Evolutionary conservation across 2,888 invertebrate genomes (phyloP), one percentile per base, ranked within the genome.

Genomic region (Agrilus mali): DNA sequence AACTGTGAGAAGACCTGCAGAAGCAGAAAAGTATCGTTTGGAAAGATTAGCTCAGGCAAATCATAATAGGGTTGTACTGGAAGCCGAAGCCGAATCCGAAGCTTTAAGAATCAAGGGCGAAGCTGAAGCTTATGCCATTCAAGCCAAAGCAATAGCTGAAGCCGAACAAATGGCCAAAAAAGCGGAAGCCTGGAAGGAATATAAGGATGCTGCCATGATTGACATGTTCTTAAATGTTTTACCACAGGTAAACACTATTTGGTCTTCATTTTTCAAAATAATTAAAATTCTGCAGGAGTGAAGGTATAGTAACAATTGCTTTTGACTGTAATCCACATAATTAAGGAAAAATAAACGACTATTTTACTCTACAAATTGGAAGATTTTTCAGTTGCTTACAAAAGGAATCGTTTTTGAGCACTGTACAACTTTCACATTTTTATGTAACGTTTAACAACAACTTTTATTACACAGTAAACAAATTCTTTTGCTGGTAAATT

Each of bases 141-240:
- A 88, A 57, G 93, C 90, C 1, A 93, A 92, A 68, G 96, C 95
- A 1, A 86, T 80, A 53, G 96, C 96, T 2, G 96, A 97, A 61
- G 93, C 95, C 0, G 93, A 92, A 65, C 95, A 95, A 69, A 94
- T 96, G 90, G 79, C 86, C 1, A 90, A 90, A 70, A 97, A 96
- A 61, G 96, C 95, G 0, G 94, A 94, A 56, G 96, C 97, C 13
- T 96, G 87, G 84, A 87, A 86, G 61, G 93, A 95, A 60, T 97
- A 96, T 66, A 88, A 93, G 53, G 90, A 86, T 41, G 93, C 94
- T 31, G 93, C 94, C 10, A 88, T 93, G 84, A 80, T 92, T 46
- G 95, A 96, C 61, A 96, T 97, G 95, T 81, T 95, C 61, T 76
- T 97, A 47, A 93, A 95, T 44, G 86, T 89, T 33, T 70, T 97